Percentiles rank a stretch among this genome's conserved stretches.
Evolutionary conservation across 2,113 vertebrate species (phyloP).

Genomic region (Alouatta palliata): DNA sequence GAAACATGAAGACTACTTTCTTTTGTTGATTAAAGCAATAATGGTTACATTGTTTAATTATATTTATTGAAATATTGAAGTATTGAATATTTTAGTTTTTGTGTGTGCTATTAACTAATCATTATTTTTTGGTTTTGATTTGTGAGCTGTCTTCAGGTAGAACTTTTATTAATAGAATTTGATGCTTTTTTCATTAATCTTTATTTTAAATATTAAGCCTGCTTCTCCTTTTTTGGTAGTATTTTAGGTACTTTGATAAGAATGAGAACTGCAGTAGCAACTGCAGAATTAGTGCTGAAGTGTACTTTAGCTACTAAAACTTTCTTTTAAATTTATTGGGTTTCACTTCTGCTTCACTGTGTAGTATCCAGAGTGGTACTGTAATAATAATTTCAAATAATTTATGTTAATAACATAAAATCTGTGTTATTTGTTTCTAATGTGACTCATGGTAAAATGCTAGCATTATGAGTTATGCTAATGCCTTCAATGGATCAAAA

Average conservation of each 20-base stretch:
- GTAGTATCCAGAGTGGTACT: background rate
- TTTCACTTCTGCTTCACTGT: slow-evolving; percentile 23
- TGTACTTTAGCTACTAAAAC: slow-evolving; percentile 35
- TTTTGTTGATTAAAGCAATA: slow-evolving; percentile 66
- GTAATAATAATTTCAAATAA: slow-evolving; percentile 49
- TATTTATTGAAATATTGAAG: slow-evolving; percentile 54
- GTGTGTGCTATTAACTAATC: slow-evolving; percentile 46
- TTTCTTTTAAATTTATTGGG: background rate
- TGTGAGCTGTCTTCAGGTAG: background rate
- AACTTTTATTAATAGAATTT: slow-evolving; percentile 18
- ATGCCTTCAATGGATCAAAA: slow-evolving; percentile 36
- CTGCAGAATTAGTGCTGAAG: background rate
- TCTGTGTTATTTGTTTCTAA: slow-evolving; percentile 30
- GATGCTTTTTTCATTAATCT: slow-evolving; percentile 5
- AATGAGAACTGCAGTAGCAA: slow-evolving; percentile 3
- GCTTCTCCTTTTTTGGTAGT: background rate
- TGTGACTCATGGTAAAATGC: slow-evolving; percentile 40
- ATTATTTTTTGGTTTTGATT: slow-evolving; percentile 60
- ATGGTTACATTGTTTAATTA: slow-evolving; percentile 63
- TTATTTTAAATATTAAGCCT: slow-evolving; percentile 27
- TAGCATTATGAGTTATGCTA: slow-evolving; percentile 21
- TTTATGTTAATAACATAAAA: slow-evolving; percentile 11
- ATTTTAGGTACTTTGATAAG: slow-evolving; percentile 42
- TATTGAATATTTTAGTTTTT: slow-evolving; percentile 42
- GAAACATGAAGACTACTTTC: slow-evolving; percentile 67